These are phyloP conservation scores for Columba guinea DNA, from an alignment of 2,797 vertebrate genomes.

Conservation along the genomic window DNA sequence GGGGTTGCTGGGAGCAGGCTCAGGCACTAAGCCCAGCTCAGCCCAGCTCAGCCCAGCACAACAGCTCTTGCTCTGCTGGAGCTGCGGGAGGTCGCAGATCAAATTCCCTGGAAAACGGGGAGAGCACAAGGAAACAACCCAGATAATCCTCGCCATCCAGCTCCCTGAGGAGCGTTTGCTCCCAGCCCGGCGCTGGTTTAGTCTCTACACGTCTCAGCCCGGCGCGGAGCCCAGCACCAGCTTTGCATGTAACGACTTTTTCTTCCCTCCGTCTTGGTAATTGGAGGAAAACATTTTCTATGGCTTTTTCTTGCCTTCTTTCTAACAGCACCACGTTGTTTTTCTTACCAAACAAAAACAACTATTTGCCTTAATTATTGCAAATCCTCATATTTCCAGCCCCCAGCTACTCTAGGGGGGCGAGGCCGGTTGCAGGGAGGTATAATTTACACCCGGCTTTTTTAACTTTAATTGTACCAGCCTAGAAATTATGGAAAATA, in stretches of 20 bases:
- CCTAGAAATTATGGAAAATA: slow-evolving; percentile 8
- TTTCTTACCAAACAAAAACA: slow-evolving; percentile 26
- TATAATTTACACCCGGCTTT: background rate
- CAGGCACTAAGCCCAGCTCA: background rate
- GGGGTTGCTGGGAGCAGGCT: background rate
- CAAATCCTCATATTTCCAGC: slow-evolving; percentile 26
- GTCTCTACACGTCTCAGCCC: background rate
- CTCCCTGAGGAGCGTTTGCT: background rate
- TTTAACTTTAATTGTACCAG: background rate
- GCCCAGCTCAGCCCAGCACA: background rate
- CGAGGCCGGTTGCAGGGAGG: background rate
- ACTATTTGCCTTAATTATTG: slow-evolving; percentile 37
- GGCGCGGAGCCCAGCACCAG: background rate
- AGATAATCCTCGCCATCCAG: background rate
- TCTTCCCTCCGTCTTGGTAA: background rate
- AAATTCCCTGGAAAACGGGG: background rate
- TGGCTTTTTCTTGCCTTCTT: background rate
- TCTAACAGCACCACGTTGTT: background rate
- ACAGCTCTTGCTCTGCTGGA: fast-evolving
- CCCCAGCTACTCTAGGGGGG: background rate
- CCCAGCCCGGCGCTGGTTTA: background rate
- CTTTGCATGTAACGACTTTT: background rate
- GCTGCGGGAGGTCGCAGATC: background rate
- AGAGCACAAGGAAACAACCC: background rate
- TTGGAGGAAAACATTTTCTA: background rate